Evolutionary conservation across 2,888 invertebrate genomes (phyloP).

Genomic region (Agonum fuliginosum): DNA sequence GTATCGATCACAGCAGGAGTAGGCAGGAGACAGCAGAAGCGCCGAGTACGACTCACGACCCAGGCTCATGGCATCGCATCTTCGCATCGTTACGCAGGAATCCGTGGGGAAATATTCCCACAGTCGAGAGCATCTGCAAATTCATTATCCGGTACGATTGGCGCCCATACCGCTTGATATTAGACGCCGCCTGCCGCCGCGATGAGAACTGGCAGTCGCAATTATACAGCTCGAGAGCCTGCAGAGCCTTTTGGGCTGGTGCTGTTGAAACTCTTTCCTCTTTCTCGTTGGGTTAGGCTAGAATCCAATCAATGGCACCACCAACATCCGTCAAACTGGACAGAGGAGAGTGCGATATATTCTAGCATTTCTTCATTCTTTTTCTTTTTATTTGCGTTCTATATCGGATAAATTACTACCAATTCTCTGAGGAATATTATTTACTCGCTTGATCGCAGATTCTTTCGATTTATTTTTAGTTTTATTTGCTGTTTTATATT

Average conservation of each 20-base stretch:
- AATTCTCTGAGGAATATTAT: no score
- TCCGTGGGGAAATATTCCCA: conserved; percentile 39
- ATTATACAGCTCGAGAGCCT: conserved; percentile 34
- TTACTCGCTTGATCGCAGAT: no score
- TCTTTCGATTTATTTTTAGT: no score
- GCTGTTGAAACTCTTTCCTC: conserved; percentile 16
- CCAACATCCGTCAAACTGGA: conserved; percentile 14
- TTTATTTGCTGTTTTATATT: no score
- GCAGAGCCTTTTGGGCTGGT: no score
- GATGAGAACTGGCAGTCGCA: conserved; percentile 31
- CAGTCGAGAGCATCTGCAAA: conserved; percentile 42
- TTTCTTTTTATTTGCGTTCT: no score
- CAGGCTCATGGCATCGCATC: neutral
- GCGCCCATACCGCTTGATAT: conserved; percentile 36
- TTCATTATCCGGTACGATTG: conserved; percentile 40
- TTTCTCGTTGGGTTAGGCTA: neutral
- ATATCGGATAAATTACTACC: no score
- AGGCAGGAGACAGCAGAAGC: neutral
- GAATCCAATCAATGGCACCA: conserved; percentile 17
- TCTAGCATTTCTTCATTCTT: no score
- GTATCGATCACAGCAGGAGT: conserved; percentile 31
- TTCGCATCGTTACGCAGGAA: neutral
- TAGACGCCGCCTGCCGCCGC: conserved; percentile 13
- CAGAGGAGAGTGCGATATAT: neutral
- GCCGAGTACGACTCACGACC: neutral